Evolutionary conservation across 1,140 invertebrate genomes (phyloP).

Genomic region (Hypothenemus hampei): DNA sequence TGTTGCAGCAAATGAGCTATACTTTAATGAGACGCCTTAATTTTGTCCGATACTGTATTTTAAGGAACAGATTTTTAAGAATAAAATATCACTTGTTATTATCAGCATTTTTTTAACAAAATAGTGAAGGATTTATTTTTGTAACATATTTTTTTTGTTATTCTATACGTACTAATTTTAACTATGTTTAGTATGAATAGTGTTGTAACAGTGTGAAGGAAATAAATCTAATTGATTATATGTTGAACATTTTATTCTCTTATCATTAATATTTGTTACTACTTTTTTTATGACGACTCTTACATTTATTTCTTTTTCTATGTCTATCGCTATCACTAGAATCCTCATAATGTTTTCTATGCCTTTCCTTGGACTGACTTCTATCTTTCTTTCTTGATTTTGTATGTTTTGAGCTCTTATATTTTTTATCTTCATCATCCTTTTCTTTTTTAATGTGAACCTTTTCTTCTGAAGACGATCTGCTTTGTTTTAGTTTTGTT

Average conservation of each 20-base stretch:
- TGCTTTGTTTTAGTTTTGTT: conserved; percentile 32
- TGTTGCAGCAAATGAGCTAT: too few species aligned
- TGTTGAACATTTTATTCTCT: not conserved
- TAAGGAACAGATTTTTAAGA: not conserved
- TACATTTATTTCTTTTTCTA: conserved; percentile 12
- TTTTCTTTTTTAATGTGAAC: not conserved
- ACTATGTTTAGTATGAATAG: conserved; percentile 4
- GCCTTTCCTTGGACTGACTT: not conserved
- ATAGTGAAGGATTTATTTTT: conserved; percentile 13
- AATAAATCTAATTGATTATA: conserved; percentile 15
- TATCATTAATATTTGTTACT: not conserved
- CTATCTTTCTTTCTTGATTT: too few species aligned
- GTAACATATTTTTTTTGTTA: conserved; percentile 13
- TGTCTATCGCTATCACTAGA: conserved; percentile 11
- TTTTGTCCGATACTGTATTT: not conserved
- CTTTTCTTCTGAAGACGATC: not conserved
- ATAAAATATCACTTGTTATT: conserved; percentile 17
- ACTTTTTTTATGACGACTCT: not conserved
- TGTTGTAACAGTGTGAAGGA: conserved; percentile 20
- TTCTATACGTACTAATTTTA: conserved; percentile 11
- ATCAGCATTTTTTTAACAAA: conserved; percentile 11
- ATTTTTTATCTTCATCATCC: conserved; percentile 1
- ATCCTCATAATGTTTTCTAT: not conserved
- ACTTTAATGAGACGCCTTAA: too few species aligned
- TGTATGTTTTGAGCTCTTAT: not conserved